Evolutionary conservation across 2,888 invertebrate genomes (phyloP), one percentile per base, ranked within the genome.

Genomic region (Phalangium opilio): DNA sequence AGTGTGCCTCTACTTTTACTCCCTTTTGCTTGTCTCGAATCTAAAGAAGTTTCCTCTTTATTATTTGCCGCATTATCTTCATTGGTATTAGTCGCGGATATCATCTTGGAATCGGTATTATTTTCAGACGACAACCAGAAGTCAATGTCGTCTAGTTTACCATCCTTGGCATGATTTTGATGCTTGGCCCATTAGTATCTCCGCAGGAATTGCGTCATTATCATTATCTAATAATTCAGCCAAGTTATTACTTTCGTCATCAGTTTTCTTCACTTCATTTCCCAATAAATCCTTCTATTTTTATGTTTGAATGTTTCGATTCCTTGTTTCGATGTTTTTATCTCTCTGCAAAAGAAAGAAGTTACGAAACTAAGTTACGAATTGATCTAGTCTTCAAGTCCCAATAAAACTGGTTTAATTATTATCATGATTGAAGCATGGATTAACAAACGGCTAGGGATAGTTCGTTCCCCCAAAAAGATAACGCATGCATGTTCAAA

Each of bases 181-280:
- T 8, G 8, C 8, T 27, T 27, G 27, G 27, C 8, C 27, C 27
- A 27, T 27, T 27, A 8, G 27, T 27, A 27, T 27, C 27, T 27
- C 27, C 27, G 27, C n/a, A 27, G 27, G 27, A 27, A 4, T n/a
- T n/a, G n/a, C n/a, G n/a, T 27, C 27, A 7, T 27, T 27, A 27
- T 27, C 8, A 27, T 4, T 27, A 27, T 27, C 8, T 4, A 27
- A 4, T 27, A 27, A 27, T 8, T 27, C 5, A 4, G 27, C 8
- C 4, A 27, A 4, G 5, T 27, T 8, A 8, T 27, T 27, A 27
- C 27, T 27, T 27, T 27, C 27, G 8, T 47, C 54, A 27, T 50
- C 50, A 42, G 50, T 60, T 68, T 64, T n/a, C n/a, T n/a, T n/a
- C n/a, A n/a, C 72, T 68, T 62, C 68, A 69, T 60, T 60, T 27